Base-by-base conservation (phyloP, 2,888 invertebrate species). In the Drosophila paranaensis region DNA sequence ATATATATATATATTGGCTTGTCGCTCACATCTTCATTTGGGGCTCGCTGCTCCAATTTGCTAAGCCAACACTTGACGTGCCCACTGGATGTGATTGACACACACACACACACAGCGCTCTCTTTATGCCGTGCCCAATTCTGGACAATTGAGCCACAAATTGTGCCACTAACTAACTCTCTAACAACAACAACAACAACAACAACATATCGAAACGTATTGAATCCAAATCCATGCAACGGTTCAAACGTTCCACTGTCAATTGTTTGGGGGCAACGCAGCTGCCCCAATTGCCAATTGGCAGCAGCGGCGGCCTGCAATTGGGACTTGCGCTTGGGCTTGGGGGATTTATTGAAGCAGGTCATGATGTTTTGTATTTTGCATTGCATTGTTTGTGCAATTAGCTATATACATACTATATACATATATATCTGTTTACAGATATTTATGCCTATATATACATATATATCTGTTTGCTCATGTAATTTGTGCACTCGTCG, bases 301-400 rank as follows among this genome's bases (percentile, higher is more conserved):
- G 50, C 66, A 65, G 65, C 27, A 30, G 45, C 20, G 20, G 51
- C n/a, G 20, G 20, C 55, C 45, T 35, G 56, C 54, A 54, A 56
- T 56, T 56, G 55, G 56, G 56, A 33, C 42, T 42, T 45, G 57
- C 45, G 45, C 45, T 72, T 45, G 57, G 57, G 45, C 45, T 72
- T 56, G 53, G 53, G 53, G 57, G 56, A 75, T 71, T 66, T 74
- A 89, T 74, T 84, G 72, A 79, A 88, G 88, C 88, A 84, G 88
- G 89, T 89, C 89, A 89, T 73, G 72, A 40, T 60, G 69, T 40
- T 68, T 30, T 56, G 55, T 43, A 27, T 27, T 30, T 53, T 54
- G 60, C 63, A 76, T 53, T 54, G 60, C 63, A 76, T 81, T 82
- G 65, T 82, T 69, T 73, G 74, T 71, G 67, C 71, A 80, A 62